These are phyloP conservation scores for Lytechinus pictus DNA, from an alignment of 35 echinoderm and acorn worm genomes.

Conservation along the genomic window DNA sequence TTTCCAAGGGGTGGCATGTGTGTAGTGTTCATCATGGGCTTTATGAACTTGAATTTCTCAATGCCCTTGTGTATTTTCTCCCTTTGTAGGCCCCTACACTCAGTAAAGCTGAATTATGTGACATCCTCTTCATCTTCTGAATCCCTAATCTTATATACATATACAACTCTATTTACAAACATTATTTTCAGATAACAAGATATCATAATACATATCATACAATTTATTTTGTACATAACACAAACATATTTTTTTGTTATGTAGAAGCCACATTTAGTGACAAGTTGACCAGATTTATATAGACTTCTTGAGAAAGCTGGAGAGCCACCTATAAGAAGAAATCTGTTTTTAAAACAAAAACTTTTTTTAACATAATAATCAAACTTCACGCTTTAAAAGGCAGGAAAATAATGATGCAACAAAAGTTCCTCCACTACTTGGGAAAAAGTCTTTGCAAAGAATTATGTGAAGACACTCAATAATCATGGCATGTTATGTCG, in stretches of 20 bases:
- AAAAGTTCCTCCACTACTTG: not conserved
- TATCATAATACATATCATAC: conserved; percentile 6
- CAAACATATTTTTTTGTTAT: not conserved
- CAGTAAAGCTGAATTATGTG: not conserved
- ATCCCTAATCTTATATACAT: conserved; percentile 1
- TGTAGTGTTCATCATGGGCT: not conserved
- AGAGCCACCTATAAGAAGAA: not conserved
- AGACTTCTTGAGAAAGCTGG: not conserved
- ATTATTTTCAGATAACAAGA: conserved; percentile 14
- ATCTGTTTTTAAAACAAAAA: not conserved
- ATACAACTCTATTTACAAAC: conserved; percentile 20
- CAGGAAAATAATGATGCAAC: not conserved
- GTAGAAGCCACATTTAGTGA: not conserved
- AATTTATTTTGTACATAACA: not conserved
- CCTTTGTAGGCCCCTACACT: not conserved
- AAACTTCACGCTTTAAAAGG: not conserved
- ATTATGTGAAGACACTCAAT: not conserved
- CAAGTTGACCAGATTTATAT: not conserved
- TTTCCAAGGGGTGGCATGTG: not conserved
- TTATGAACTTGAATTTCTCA: not conserved
- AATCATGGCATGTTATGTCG: not conserved
- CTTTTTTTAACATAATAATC: not conserved
- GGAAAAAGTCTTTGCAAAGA: not conserved
- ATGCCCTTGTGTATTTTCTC: not conserved
- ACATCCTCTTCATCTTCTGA: not conserved